Evolutionary conservation across 2,797 vertebrate species (phyloP).

Genomic region (Brachyalestes nurse): DNA sequence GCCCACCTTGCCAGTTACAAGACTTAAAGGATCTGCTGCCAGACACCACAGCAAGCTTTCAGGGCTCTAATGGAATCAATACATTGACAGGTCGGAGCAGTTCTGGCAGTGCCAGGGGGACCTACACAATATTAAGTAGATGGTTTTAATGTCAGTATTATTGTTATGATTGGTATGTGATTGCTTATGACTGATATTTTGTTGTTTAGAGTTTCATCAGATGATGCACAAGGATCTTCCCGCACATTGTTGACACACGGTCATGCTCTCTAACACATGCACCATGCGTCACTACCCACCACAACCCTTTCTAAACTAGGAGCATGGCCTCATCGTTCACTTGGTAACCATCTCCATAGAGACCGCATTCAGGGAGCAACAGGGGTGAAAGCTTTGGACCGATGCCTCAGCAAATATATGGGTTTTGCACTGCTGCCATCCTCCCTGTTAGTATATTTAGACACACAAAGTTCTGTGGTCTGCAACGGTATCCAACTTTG

Average conservation of each 20-base stretch:
- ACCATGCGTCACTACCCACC: slow-evolving; percentile 33
- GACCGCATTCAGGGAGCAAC: slow-evolving; percentile 20
- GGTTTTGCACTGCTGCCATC: not conserved
- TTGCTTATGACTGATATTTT: not conserved
- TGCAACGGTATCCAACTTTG: not conserved
- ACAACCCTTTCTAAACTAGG: slow-evolving; percentile 54
- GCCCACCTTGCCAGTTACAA: too few relatives aligned
- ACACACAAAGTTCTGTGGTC: slow-evolving; percentile 6
- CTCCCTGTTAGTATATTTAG: slow-evolving; percentile 1
- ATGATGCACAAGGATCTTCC: not conserved
- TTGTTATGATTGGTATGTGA: too few relatives aligned
- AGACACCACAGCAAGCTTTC: too few relatives aligned
- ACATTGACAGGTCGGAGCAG: too few relatives aligned
- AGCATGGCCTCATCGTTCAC: slow-evolving; percentile 54
- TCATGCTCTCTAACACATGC: slow-evolving; percentile 27
- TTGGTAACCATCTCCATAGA: slow-evolving; percentile 52
- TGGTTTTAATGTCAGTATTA: too few relatives aligned
- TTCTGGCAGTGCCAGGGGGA: too few relatives aligned
- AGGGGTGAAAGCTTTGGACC: slow-evolving; percentile 29
- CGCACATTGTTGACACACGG: not conserved
- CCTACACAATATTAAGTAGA: too few relatives aligned
- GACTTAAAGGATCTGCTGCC: too few relatives aligned
- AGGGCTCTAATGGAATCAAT: too few relatives aligned
- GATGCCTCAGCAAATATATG: slow-evolving; percentile 23
- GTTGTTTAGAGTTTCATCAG: not conserved